phyloP scores from a whole-genome alignment of 1,140 invertebrate genomes.

The Sinonovacula constricta region DNA sequence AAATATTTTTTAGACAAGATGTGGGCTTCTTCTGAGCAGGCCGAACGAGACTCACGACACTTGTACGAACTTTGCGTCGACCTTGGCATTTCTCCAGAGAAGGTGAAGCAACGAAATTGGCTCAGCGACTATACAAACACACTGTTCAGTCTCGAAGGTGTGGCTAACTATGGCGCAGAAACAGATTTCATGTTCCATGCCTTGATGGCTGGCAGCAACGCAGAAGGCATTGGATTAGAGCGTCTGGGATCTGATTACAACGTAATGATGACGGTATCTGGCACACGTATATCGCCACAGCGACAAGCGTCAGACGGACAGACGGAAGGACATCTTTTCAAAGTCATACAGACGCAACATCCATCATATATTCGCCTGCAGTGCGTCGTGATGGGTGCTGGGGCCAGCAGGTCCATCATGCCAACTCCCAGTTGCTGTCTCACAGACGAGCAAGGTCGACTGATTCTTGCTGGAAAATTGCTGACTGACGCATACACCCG shows the following conservation, averaged over 20 bases:
- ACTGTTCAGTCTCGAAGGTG: slow-evolving; percentile 39
- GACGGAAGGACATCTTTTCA: slow-evolving; percentile 35
- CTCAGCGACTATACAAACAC: slow-evolving; percentile 45
- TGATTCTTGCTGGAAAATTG: slow-evolving; percentile 49
- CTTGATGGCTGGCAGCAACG: slow-evolving; percentile 30
- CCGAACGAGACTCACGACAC: slow-evolving; percentile 42
- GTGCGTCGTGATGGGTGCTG: slow-evolving; percentile 41
- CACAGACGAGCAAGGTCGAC: slow-evolving; percentile 42
- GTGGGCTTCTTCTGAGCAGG: slow-evolving; percentile 34
- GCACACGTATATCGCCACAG: slow-evolving; percentile 42
- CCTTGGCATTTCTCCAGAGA: slow-evolving; percentile 19
- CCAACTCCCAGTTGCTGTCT: slow-evolving; percentile 37
- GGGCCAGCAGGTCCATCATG: slow-evolving; percentile 42
- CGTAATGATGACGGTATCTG: slow-evolving; percentile 45
- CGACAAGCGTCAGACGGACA: slow-evolving; percentile 8
- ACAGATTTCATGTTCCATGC: slow-evolving; percentile 48
- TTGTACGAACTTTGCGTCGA: slow-evolving; percentile 44
- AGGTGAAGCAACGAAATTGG: slow-evolving; percentile 41
- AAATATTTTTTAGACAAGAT: too few relatives aligned
- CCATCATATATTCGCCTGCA: slow-evolving; percentile 45
- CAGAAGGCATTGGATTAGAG: slow-evolving; percentile 35
- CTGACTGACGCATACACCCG: slow-evolving; percentile 41
- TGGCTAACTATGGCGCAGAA: slow-evolving; percentile 46
- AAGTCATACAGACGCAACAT: slow-evolving; percentile 44
- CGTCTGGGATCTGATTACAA: slow-evolving; percentile 41